Base-by-base conservation (phyloP, 2,888 invertebrate genomes). In the Philereme vetulata region DNA sequence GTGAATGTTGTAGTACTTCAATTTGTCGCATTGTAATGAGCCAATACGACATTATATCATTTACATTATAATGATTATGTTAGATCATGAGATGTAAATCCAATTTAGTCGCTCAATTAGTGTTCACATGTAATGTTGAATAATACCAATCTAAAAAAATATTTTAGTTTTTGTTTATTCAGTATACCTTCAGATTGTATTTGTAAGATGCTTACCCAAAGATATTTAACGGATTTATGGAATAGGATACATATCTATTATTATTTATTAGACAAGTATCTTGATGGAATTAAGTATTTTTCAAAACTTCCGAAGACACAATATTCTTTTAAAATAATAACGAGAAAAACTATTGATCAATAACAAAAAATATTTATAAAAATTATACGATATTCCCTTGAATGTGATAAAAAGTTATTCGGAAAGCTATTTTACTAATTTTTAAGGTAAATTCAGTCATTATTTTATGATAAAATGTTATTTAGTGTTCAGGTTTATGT, bases 391-490 rank as follows among this genome's bases (percentile, higher is more conserved):
- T 35, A 42, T 78, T 73, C 66, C 67, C 78, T 54, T 47, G 46
- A 51, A 55, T 56, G 83, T 81, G 81, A 84, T 81, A 81, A 80
- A 78, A 74, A 60, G 64, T 72, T 76, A 72, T 78, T 75, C 71
- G 70, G 70, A 72, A 74, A 68, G 52, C 42, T 67, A 72, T 69
- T 64, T 68, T 66, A 68, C 72, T 71, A 71, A 70, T 75, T 72
- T 71, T 66, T 73, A 77, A 74, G 70, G 65, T 74, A 75, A 78
- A 77, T 79, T 78, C 80, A 89, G 89, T 89, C 88, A 89, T 84
- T 84, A 58, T 55, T 55, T 51, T 78, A 80, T 77, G 70, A 81
- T 79, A 73, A 70, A 78, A 72, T 79, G 79, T 82, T 84, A 85
- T 85, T 81, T 82, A 83, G 78, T 85, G 65, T 72, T 75, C 64